Base-by-base conservation (phyloP, 2,888 invertebrate genomes). In the Athrips mouffetella region DNA sequence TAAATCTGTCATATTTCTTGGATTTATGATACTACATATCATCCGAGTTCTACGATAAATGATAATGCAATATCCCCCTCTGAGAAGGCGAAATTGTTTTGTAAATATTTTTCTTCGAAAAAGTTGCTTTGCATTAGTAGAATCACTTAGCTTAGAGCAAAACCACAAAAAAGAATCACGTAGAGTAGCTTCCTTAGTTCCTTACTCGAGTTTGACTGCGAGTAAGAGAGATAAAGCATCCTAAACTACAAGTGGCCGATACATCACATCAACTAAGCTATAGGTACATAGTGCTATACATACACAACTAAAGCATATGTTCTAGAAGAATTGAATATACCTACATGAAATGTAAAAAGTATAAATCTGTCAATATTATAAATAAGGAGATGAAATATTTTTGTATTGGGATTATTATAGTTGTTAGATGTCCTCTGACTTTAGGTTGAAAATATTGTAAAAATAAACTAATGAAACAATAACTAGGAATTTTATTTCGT, bases 361-460 rank as follows among this genome's bases (percentile, higher is more conserved):
- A 72, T 70, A 77, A 73, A 77, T 60, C 67, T 82, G 81, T 85
- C 83, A 80, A 79, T 80, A 81, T 74, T 76, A 76, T 70, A 62
- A 66, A 66, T 85, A 81, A 84, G 78, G 67, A 87, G 76, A 86
- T 74, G 75, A 85, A 79, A 81, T 88, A 88, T 88, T 88, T 88
- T 88, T 88, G 76, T 88, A 88, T 88, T 74, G 84, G 87, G 84
- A 84, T 80, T 87, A 85, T 84, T 76, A 73, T 80, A 76, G 78
- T 73, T 78, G 64, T 74, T 70, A 81, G 77, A 45, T 73, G 69
- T 74, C 72, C 71, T 81, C 65, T 77, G 85, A 83, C 74, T 68
- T 76, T 75, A 82, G 76, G 76, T 77, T 81, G 81, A 81, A 77
- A 74, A 76, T 77, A 81, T 79, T 85, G 76, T 83, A 85, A 76